Percentiles rank a stretch among this genome's conserved stretches.
phyloP scores from a whole-genome alignment of 2,888 invertebrate species.

The Agriotes lineatus region DNA sequence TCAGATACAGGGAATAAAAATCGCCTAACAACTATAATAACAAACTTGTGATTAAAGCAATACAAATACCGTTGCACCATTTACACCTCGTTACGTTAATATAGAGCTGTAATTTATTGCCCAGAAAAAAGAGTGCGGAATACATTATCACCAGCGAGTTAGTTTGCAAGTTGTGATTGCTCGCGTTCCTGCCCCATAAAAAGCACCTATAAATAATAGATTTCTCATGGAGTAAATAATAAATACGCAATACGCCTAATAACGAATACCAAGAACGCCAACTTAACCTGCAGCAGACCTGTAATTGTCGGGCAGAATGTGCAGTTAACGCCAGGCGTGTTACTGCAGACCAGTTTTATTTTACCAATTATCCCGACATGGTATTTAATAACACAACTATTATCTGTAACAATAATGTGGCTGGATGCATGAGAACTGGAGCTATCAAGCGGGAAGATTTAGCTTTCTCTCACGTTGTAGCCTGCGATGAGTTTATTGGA shows the following conservation, averaged over 20 bases:
- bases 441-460: conserved; percentile 13
- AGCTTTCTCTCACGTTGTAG: conserved; percentile 6
- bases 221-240: conserved; percentile 24
- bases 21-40: conserved; percentile 5
- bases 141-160: conserved; percentile 13
- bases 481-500: not conserved
- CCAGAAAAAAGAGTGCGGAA: conserved; percentile 9
- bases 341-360: conserved; percentile 41
- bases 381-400: conserved; percentile 44
- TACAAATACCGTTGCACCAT: conserved; percentile 19
- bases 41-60: conserved; percentile 9
- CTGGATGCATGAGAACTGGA: conserved; percentile 26
- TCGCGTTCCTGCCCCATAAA: conserved; percentile 5
- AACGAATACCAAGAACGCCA: conserved; percentile 27
- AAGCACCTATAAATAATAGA: conserved; percentile 22
- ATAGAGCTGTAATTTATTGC: conserved; percentile 9
- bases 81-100: conserved; percentile 24
- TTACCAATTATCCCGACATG: conserved; percentile 44
- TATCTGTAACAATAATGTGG: conserved; percentile 36
- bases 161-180: conserved; percentile 24
- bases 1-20: not conserved
- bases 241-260: conserved; percentile 21
- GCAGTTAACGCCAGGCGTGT: conserved; percentile 40
- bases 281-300: conserved; percentile 32
- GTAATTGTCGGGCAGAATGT: conserved; percentile 32